Base-by-base conservation (phyloP, 2,113 vertebrate species). In the Jaculus jaculus region DNA sequence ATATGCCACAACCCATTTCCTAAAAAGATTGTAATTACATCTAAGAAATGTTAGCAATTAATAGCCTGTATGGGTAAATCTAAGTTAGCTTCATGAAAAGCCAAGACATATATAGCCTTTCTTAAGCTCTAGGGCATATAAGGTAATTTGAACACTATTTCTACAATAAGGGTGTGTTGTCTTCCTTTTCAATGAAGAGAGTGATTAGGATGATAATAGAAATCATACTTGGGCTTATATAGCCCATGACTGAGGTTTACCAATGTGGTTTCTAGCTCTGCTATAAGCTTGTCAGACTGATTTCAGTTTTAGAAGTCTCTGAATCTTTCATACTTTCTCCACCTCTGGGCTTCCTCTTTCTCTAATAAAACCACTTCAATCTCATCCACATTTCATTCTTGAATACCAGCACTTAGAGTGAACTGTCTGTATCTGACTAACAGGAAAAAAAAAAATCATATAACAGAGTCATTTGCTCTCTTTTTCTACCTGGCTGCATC, bases 191-290 rank as follows among this genome's bases (percentile, higher is more conserved):
- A 96, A 9, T 82, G 74, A 93, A 69, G 30, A 94, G 10, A 23
- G 23, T 94, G 92, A 96, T 97, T 96, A 95, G 66, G 78, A 77
- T 95, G 75, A 92, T 93, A 95, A 78, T 79, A 90, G 84, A 87
- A 96, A 92, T 90, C 95, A 93, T 89, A 61, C 83, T 63, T 90
- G 47, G 68, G 61, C 87, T 95, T 95, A 89, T 47, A 86, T n/a
- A 94, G 32, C 63, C 66, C 5, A 85, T 87, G 66, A 16, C 88
- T 93, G 42, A 86, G 61, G 78, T 94, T 95, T 94, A 78, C 68
- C 30, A 51, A 86, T 21, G 72, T 93, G 34, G 75, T 95, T 96
- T 90, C 77, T 92, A 51, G 51, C 69, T 93, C 63, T 68, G 13
- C 8, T 51, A 79, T 89, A 86, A 90, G 66, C 68, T 69, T 32